Percentiles rank a stretch among this genome's conserved stretches.
Conservation (phyloP, 1,140 invertebrate species). For the Fopius arisanus region DNA sequence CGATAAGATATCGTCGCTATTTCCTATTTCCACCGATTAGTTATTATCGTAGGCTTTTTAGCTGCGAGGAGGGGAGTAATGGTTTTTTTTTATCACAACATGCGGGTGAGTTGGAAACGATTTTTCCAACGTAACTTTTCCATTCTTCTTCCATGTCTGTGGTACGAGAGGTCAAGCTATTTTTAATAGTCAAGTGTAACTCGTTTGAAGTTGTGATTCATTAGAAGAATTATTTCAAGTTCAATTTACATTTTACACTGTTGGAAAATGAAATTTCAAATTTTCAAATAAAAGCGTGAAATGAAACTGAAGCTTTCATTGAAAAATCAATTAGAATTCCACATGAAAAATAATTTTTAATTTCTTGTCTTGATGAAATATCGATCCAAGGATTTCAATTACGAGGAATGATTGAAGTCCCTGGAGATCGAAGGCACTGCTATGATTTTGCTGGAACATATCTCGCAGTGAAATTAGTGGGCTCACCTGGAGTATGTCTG, state of each 20-base stretch:
- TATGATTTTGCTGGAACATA: not conserved
- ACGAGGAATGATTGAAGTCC: no score
- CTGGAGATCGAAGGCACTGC: no score
- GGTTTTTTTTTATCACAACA: not conserved
- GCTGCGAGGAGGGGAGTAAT: not conserved
- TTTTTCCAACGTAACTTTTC: not conserved
- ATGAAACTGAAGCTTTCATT: no score
- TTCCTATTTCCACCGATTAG: constrained; percentile 37
- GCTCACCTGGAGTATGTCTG: not conserved
- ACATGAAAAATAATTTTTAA: no score
- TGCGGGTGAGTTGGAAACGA: not conserved
- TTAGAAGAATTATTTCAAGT: not conserved
- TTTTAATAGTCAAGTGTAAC: not conserved
- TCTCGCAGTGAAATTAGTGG: not conserved
- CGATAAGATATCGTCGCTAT: constrained; percentile 43
- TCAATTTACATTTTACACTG: not conserved
- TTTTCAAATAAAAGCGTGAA: no score
- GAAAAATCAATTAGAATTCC: no score
- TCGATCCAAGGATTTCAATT: no score
- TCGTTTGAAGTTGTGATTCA: not conserved
- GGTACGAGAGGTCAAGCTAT: not conserved
- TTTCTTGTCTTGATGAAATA: no score
- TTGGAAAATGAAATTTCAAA: no score
- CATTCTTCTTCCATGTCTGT: not conserved
- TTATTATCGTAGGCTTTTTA: constrained; percentile 32